Evolutionary conservation across 2,797 vertebrate species (phyloP), one percentile per base, ranked within the genome.

Genomic region (Lagothrix lagotricha): DNA sequence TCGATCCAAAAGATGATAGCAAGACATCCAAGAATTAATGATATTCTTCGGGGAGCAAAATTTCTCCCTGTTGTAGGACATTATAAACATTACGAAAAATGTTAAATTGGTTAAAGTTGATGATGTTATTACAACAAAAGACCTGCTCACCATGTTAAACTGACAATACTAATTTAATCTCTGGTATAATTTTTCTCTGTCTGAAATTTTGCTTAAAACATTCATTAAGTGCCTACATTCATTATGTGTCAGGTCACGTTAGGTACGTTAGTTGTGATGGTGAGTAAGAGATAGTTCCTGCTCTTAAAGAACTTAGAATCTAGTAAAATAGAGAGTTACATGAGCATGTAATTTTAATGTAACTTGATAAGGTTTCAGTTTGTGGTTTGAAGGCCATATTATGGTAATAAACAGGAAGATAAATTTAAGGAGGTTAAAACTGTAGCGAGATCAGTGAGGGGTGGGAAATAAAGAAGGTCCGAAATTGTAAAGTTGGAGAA

Each of bases 81-180:
- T 4, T 54, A 81, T 54, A 88, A 58, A 88, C 41, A 81, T 88
- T 67, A 92, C 20, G 46, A 64, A 94, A 61, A 52, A 93, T 93
- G 26, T 20, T 19, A 67, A 72, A 10, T 88, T 92, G 73, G 17
- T 94, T 96, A 81, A 93, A 97, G n/a, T 85, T 88, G 50, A 61
- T 20, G n/a, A 1, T 14, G 19, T 19, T 8, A 44, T 92, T 75
- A 61, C 6, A 64, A 33, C 70, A 88, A 90, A 92, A 93, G 50
- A 50, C 50, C 39, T 82, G 17, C 22, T 94, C 19, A 76, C 19
- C 20, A 30, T 92, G 20, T 94, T 94, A 93, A 95, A 94, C 28
- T 57, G 48, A 28, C 46, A 41, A 36, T 44, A 48, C 5, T 33
- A 88, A 36, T 92, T 76, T 64, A 50, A 50, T 84, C 41, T 92